A percentile compares a stretch with the other conserved stretches of the same genome.
Conservation (phyloP, 2,797 vertebrate genomes). For the Octomys mimax region DNA sequence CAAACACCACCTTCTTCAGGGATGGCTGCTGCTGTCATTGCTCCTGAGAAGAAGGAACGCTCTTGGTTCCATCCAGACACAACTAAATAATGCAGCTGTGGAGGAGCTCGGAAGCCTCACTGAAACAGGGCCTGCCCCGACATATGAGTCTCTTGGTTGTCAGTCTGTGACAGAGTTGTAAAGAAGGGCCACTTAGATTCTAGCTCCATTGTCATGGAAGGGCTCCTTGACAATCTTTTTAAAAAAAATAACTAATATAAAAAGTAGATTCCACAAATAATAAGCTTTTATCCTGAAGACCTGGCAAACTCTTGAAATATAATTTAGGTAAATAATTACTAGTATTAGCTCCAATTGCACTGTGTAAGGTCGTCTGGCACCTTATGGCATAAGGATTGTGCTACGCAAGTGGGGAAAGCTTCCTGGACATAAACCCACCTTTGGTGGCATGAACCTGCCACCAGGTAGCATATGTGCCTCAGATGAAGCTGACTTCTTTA, state of each 20-base stretch:
- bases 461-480: background rate
- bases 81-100: background rate
- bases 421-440: background rate
- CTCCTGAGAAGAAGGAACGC: background rate
- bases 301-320: background rate
- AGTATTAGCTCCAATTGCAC: background rate
- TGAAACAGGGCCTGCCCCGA: background rate
- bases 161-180: background rate
- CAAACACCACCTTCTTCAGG: constrained; percentile 4
- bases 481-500: background rate
- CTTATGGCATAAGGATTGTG: background rate
- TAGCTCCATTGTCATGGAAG: background rate
- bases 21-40: constrained; percentile 26
- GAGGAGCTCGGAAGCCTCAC: background rate
- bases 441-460: background rate
- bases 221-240: background rate
- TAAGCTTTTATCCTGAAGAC: background rate
- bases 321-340: background rate
- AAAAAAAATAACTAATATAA: background rate
- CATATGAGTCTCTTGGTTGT: background rate
- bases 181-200: background rate
- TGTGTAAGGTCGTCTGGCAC: background rate
- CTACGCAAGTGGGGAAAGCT: background rate
- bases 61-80: background rate
- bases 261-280: background rate